These are phyloP conservation scores for Ecdyonurus torrentis DNA, from an alignment of 2,888 invertebrate genomes.

Conservation along the genomic window DNA sequence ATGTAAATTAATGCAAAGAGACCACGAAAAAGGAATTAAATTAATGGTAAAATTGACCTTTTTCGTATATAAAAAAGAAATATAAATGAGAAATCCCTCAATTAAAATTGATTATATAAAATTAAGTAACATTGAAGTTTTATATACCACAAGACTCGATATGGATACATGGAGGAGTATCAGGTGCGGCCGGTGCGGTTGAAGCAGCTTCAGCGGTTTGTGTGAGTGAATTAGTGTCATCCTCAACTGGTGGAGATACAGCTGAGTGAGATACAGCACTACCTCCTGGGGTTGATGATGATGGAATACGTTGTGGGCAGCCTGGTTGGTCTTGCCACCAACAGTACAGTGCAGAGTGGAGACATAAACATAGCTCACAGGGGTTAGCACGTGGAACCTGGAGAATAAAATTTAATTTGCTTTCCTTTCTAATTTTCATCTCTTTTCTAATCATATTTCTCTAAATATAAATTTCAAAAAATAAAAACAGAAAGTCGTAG, in stretches of 20 bases:
- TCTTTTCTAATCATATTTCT: too few relatives aligned
- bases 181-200: conserved; percentile 8
- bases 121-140: too few relatives aligned
- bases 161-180: conserved; percentile 1
- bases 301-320: conserved; percentile 17
- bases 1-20: too few relatives aligned
- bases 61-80: too few relatives aligned
- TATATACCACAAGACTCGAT: background rate
- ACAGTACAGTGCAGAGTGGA: conserved; percentile 46
- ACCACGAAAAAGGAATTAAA: too few relatives aligned
- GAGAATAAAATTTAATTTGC: too few relatives aligned
- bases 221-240: conserved; percentile 8
- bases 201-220: conserved; percentile 1
- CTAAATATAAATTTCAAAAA: too few relatives aligned
- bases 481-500: too few relatives aligned
- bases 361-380: conserved; percentile 43
- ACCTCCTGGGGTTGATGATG: conserved; percentile 21
- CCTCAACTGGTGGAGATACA: conserved; percentile 8
- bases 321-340: conserved; percentile 41
- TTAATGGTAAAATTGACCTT: too few relatives aligned
- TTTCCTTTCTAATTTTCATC: too few relatives aligned
- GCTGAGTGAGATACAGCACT: background rate
- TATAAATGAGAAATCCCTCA: too few relatives aligned
- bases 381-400: conserved; percentile 41
- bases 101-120: too few relatives aligned